Conservation (phyloP, 2,888 invertebrate genomes). For the Emmelina monodactyla region DNA sequence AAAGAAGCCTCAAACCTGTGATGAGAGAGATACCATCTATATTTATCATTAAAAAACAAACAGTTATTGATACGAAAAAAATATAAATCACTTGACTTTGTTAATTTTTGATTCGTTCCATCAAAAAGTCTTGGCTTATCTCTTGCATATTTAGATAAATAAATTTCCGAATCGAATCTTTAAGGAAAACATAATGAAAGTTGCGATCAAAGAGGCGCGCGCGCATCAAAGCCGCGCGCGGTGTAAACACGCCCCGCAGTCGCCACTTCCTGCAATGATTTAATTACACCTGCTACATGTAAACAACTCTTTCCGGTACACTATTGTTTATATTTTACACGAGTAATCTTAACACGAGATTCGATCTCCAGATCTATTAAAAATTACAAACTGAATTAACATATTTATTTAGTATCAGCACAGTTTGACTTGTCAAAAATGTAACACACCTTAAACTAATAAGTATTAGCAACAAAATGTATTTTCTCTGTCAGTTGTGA, state of each 20-base stretch:
- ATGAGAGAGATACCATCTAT: neutral
- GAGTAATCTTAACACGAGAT: too few relatives aligned
- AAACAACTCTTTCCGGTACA: slow-evolving; percentile 28
- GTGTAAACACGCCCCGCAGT: slow-evolving; percentile 20
- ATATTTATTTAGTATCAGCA: too few relatives aligned
- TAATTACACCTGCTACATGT: slow-evolving; percentile 32
- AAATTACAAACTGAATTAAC: too few relatives aligned
- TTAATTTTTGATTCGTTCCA: neutral
- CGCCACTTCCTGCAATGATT: slow-evolving; percentile 32
- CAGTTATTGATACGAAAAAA: neutral
- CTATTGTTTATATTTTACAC: slow-evolving; percentile 2
- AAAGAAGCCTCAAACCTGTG: neutral
- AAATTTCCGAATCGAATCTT: slow-evolving; percentile 17
- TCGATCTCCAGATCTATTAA: too few relatives aligned
- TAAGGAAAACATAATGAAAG: slow-evolving; percentile 16
- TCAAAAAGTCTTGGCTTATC: slow-evolving; percentile 1
- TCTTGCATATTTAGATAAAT: slow-evolving; percentile 15
- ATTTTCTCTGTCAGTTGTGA: too few relatives aligned
- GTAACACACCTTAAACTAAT: too few relatives aligned
- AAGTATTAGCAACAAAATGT: too few relatives aligned
- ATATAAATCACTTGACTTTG: neutral
- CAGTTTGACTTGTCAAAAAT: too few relatives aligned
- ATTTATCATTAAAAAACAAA: neutral
- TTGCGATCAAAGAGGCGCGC: slow-evolving; percentile 23
- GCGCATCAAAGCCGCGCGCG: slow-evolving; percentile 23